Conservation (phyloP, 2,888 invertebrate species). For the Exephanes ischioxanthus region DNA sequence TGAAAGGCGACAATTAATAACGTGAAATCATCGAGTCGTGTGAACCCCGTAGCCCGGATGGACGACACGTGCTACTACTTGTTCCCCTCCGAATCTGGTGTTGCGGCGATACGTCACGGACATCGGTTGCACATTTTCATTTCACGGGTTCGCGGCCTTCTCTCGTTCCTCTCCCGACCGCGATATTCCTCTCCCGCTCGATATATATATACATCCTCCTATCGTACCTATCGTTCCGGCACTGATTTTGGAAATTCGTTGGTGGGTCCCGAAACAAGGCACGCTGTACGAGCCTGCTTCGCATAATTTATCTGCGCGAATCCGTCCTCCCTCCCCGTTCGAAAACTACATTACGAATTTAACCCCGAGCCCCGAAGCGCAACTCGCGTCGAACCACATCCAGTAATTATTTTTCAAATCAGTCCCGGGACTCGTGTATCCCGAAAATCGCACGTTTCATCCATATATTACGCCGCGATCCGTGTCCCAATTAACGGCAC, state of each 20-base stretch:
- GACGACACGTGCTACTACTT: conserved; percentile 46
- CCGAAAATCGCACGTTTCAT: conserved; percentile 25
- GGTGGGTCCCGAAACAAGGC: conserved; percentile 31
- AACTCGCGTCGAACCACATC: conserved; percentile 13
- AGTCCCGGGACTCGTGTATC: conserved; percentile 16
- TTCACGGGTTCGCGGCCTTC: conserved; percentile 48
- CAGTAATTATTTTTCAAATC: conserved; percentile 39
- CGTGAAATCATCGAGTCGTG: conserved; percentile 55
- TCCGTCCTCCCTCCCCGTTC: conserved; percentile 18
- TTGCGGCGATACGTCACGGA: conserved; percentile 60
- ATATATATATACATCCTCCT: background rate
- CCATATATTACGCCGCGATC: conserved; percentile 16
- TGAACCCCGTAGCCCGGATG: conserved; percentile 37
- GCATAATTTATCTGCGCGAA: conserved; percentile 66
- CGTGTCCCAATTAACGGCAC: conserved; percentile 7
- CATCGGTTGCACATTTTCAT: conserved; percentile 66
- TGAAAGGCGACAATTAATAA: conserved; percentile 66
- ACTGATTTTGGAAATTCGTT: conserved; percentile 66
- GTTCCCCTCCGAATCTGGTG: conserved; percentile 31
- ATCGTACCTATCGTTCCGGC: conserved; percentile 53
- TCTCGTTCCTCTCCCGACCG: background rate
- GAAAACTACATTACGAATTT: conserved; percentile 63
- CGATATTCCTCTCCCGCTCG: background rate
- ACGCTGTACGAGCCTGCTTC: conserved; percentile 32
- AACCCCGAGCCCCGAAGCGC: conserved; percentile 17